Conservation (phyloP, 2,797 vertebrate genomes). For the Iguana delicatissima region DNA sequence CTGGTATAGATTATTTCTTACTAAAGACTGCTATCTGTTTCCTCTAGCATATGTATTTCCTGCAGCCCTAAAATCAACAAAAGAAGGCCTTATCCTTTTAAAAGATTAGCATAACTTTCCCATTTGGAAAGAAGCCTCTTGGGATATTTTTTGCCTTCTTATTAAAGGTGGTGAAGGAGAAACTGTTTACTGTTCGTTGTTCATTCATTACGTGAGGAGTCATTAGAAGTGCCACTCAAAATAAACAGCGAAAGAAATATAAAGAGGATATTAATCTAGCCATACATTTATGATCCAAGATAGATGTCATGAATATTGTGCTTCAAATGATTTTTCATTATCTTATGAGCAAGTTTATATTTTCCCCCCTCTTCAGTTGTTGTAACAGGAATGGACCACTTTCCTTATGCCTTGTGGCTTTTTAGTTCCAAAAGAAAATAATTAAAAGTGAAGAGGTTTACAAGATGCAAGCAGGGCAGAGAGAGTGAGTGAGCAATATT, state of each 20-base stretch:
- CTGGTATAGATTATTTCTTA: not conserved
- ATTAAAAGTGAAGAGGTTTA: not conserved
- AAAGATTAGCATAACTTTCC: not conserved
- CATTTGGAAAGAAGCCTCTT: constrained; percentile 12
- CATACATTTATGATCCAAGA: constrained; percentile 2
- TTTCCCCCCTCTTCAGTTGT: not conserved
- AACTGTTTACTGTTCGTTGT: constrained; percentile 13
- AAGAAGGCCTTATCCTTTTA: not conserved
- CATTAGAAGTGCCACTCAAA: constrained; percentile 14
- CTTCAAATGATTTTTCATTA: not conserved
- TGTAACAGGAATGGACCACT: not conserved
- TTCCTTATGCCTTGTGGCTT: not conserved
- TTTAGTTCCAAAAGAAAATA: not conserved
- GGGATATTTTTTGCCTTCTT: constrained; percentile 25
- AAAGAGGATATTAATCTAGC: not conserved
- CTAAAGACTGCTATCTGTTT: not conserved
- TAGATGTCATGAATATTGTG: not conserved
- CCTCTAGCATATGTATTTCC: not conserved
- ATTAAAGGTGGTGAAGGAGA: constrained; percentile 6
- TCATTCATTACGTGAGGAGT: not conserved
- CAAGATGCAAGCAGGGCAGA: not conserved
- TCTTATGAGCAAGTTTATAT: not conserved
- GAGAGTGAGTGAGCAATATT: not conserved
- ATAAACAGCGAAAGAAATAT: not conserved
- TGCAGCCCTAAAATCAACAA: not conserved